These are phyloP conservation scores for Actias luna DNA, from an alignment of 2,888 invertebrate genomes.

Conservation along the genomic window DNA sequence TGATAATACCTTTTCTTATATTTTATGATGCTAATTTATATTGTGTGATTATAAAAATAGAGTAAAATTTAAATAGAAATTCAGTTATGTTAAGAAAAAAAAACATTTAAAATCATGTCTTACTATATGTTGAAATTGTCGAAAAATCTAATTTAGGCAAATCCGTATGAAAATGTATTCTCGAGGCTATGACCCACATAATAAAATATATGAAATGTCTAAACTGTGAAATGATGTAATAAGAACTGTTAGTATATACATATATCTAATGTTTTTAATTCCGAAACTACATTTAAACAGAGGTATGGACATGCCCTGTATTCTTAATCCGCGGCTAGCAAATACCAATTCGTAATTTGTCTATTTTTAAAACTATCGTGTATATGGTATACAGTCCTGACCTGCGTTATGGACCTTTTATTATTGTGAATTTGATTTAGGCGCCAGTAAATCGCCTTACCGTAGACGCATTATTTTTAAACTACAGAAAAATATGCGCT, in stretches of 20 bases:
- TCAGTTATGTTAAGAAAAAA: not conserved
- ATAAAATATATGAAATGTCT: not conserved
- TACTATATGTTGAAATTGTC: not conserved
- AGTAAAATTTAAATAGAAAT: not conserved
- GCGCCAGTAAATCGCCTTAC: not conserved
- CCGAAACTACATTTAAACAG: not conserved
- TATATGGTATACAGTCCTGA: too few relatives aligned
- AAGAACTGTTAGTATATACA: not conserved
- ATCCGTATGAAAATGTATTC: not conserved
- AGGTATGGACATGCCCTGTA: not conserved
- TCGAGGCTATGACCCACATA: not conserved
- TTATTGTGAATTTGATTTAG: not conserved
- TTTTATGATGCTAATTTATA: not conserved
- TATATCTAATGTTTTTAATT: not conserved
- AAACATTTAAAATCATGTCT: not conserved
- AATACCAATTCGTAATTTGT: not conserved
- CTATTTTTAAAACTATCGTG: not conserved
- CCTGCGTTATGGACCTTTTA: not conserved
- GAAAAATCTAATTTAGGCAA: not conserved
- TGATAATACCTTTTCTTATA: not conserved
- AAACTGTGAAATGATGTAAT: not conserved
- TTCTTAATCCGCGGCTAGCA: not conserved
- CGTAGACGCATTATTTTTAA: not conserved
- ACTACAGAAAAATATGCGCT: too few relatives aligned
- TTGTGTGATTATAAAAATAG: not conserved